These are phyloP conservation scores for Hystrix brachyura DNA, from an alignment of 2,113 vertebrate species.

Conservation along the genomic window DNA sequence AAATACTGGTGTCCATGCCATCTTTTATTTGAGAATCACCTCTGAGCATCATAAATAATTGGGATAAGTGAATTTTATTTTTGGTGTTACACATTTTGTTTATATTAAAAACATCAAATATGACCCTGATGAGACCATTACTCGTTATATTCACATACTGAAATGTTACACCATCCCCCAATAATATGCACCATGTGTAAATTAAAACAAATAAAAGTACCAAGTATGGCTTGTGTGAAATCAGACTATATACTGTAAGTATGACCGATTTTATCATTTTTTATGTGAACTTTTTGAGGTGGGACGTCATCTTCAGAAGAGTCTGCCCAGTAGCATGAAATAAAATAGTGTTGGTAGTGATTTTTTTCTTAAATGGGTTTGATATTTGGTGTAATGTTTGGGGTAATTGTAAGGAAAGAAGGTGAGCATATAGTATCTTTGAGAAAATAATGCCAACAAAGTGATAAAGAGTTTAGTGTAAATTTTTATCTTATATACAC, in stretches of 20 bases:
- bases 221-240: not conserved
- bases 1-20: not conserved
- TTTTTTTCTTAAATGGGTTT: not conserved
- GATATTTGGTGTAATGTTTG: not conserved
- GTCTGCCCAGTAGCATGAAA: rapidly evolving
- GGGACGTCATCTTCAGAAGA: not conserved
- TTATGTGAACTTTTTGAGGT: not conserved
- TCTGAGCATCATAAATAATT: not conserved
- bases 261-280: not conserved
- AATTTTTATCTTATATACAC: conserved; percentile 39
- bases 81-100: not conserved
- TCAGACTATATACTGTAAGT: not conserved
- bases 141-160: not conserved
- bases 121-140: not conserved
- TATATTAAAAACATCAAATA: not conserved
- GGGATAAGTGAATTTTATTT: not conserved
- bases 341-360: not conserved
- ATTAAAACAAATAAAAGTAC: not conserved
- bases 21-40: conserved; percentile 2
- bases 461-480: conserved; percentile 62
- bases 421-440: not conserved
- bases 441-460: conserved; percentile 48
- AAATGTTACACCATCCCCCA: not conserved
- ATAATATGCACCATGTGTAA: not conserved
- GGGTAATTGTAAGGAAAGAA: not conserved